Conservation (phyloP, 1,140 invertebrate genomes). For the Heliconius congener region DNA sequence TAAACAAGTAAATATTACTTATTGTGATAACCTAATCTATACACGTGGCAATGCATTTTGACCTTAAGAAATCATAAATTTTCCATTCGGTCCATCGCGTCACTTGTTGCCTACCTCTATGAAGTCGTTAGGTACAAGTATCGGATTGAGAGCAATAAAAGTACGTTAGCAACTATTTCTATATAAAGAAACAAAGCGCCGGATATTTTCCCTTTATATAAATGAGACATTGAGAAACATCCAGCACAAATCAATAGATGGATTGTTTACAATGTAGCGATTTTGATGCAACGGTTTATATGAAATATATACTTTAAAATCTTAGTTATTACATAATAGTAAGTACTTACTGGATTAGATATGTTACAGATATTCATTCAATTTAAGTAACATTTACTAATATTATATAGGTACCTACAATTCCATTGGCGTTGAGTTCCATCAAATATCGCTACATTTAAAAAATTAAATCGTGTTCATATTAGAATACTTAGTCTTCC, state of each 20-base stretch:
- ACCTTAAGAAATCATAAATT: slow-evolving; percentile 55
- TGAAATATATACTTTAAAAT: not conserved
- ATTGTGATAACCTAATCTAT: slow-evolving; percentile 55
- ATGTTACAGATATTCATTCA: too few species aligned
- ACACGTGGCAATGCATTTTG: slow-evolving; percentile 53
- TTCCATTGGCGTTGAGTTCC: too few species aligned
- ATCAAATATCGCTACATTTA: too few species aligned
- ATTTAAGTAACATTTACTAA: too few species aligned
- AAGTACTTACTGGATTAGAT: not conserved
- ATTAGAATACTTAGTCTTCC: too few species aligned
- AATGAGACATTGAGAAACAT: slow-evolving; percentile 5
- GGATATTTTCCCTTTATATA: not conserved
- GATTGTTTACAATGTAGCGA: not conserved
- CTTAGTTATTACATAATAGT: not conserved
- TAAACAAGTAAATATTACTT: slow-evolving; percentile 49
- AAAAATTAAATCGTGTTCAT: too few species aligned
- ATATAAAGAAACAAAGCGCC: not conserved
- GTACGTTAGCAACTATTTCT: slow-evolving; percentile 22
- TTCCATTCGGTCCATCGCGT: slow-evolving; percentile 46
- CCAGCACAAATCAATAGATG: not conserved
- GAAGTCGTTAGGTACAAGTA: slow-evolving; percentile 30
- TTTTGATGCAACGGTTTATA: not conserved
- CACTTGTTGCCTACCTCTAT: slow-evolving; percentile 39
- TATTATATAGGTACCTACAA: too few species aligned
- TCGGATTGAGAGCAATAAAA: slow-evolving; percentile 14